Evolutionary conservation across 2,797 vertebrate species (phyloP), one percentile per base, ranked within the genome.

Genomic region (Australoheros facetus): DNA sequence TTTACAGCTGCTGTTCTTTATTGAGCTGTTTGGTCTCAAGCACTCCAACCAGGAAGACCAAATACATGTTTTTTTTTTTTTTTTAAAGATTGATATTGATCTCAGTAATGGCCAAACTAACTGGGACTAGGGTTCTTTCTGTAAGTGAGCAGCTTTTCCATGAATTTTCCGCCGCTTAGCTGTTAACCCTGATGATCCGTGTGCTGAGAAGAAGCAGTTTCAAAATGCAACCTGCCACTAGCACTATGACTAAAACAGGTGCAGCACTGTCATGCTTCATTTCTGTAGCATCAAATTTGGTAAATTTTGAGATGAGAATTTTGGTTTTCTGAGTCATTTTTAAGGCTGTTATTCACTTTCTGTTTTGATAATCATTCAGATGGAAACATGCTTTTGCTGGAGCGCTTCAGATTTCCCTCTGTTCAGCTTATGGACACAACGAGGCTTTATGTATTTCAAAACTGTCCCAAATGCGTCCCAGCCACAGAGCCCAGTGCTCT

Each of bases 51-150:
- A 51, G 16, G 16, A 51, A 51, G 17, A 51, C 8, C 17, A 17
- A 7, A 19, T 19, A 19, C 2, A 17, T 42, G 60, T 0, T 1
- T 37, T 1, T 0, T 1, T 37, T 1, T 0, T 60, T 64, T 45
- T n/a, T n/a, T n/a, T 17, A 1, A 64, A 48, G 14, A 26, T 5
- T 45, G 1, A 45, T 14, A 45, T 14, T 5, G 42, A 45, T 66
- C 23, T 48, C 23, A 28, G 39, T 48, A 48, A 66, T 0, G 0
- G 45, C 17, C 62, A 48, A 0, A 48, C 60, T 26, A 45, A 4
- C 42, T 2, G 39, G 7, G 1, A 48, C 28, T 69, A 30, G 3
- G 0, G 0, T 30, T 51, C 42, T 30, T 69, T 10, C 23, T 10
- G 48, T 51, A 51, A 30, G 3, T 69, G 10, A 13, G 64, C 64